These are phyloP conservation scores for Acleris laterana DNA, from an alignment of 2,888 invertebrate species.

Conservation along the genomic window DNA sequence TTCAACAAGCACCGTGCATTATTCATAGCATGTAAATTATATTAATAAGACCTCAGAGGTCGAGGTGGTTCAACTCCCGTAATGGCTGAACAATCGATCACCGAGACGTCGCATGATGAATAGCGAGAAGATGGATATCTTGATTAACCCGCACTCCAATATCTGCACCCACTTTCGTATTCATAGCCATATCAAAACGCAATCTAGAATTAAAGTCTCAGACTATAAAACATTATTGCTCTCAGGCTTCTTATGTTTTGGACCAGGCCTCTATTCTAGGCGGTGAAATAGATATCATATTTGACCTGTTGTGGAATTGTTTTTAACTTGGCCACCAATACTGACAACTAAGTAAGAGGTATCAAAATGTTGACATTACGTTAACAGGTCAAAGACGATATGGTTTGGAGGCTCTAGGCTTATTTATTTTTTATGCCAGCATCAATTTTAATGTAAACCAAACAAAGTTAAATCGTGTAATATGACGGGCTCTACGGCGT, in stretches of 20 bases:
- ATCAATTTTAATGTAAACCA: too few relatives aligned
- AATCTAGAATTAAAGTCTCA: not conserved
- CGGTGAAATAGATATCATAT: too few relatives aligned
- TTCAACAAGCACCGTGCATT: constrained; percentile 28
- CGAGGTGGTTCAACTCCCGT: constrained; percentile 29
- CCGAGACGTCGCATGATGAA: constrained; percentile 39
- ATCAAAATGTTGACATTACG: too few relatives aligned
- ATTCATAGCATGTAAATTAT: constrained; percentile 29
- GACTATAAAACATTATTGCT: constrained; percentile 4
- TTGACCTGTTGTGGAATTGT: too few relatives aligned
- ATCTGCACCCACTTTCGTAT: constrained; percentile 34
- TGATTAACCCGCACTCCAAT: constrained; percentile 36
- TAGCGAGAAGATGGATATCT: constrained; percentile 35
- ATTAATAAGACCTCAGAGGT: constrained; percentile 25
- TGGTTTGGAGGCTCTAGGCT: too few relatives aligned
- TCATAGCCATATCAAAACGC: constrained; percentile 25
- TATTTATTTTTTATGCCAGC: too few relatives aligned
- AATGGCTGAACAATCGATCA: constrained; percentile 39
- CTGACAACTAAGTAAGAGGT: too few relatives aligned
- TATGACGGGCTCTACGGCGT: constrained; percentile 16
- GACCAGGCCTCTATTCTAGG: too few relatives aligned
- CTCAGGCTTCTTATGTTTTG: not conserved
- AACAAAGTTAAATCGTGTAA: too few relatives aligned
- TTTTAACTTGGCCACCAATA: too few relatives aligned
- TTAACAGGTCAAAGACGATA: too few relatives aligned